Evolutionary conservation across 2,888 invertebrate species (phyloP).

Genomic region (Blastobasis lacticolella): DNA sequence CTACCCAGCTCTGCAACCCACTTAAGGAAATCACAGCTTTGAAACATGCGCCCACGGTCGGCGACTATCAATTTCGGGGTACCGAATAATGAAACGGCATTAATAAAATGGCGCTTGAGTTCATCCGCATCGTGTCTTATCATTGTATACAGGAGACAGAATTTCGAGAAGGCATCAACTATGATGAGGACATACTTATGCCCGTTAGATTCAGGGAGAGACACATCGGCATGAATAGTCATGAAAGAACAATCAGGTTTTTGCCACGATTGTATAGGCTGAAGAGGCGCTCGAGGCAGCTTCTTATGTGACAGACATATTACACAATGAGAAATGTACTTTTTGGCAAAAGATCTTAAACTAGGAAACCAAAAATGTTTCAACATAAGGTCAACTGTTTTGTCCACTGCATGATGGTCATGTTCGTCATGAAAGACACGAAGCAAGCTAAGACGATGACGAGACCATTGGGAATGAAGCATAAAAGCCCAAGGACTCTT

Average conservation of each 20-base stretch:
- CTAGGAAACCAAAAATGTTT: slow-evolving; percentile 1
- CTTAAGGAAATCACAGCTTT: neutral
- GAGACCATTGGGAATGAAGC: slow-evolving; percentile 11
- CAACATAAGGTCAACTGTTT: no score
- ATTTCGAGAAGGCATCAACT: slow-evolving; percentile 7
- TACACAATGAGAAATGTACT: no score
- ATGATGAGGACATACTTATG: slow-evolving; percentile 3
- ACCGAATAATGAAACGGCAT: slow-evolving; percentile 5
- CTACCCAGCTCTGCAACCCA: slow-evolving; percentile 2
- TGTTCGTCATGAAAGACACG: no score
- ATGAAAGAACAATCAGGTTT: slow-evolving; percentile 7
- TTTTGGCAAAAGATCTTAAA: no score
- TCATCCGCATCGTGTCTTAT: neutral
- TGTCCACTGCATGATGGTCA: no score
- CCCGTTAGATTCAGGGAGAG: slow-evolving; percentile 3
- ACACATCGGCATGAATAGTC: slow-evolving; percentile 5
- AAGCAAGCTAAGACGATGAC: no score
- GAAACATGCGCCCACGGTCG: slow-evolving; percentile 10
- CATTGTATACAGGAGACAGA: slow-evolving; percentile 1
- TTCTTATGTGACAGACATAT: slow-evolving; percentile 1
- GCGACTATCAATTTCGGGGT: no score
- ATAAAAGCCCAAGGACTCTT: slow-evolving; percentile 3
- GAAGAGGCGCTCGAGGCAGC: neutral
- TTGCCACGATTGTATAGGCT: slow-evolving; percentile 3
- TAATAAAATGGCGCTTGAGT: neutral